Evolutionary conservation across 2,888 invertebrate species (phyloP), one percentile per base, ranked within the genome.

Genomic region (Drosophila histrio): DNA sequence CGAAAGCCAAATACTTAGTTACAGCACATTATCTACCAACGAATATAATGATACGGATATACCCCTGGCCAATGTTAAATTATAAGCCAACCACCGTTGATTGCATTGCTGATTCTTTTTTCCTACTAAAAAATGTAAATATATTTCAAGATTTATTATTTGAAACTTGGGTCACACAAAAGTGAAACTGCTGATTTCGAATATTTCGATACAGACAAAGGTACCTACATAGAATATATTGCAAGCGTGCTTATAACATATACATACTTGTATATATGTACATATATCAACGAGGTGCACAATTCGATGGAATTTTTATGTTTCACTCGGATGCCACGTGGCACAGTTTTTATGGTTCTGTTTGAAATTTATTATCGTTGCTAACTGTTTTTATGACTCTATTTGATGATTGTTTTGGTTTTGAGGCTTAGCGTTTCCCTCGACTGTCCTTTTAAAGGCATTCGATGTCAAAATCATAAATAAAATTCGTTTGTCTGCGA

Each of bases 381-480:
- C 87, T 87, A 84, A 85, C 83, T 87, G 83, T 85, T 84, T 84
- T 84, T 84, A 84, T 87, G 87, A 77, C 79, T 84, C 72, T 77
- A 85, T 87, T 85, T 81, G 83, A 84, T 87, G 77, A 87, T 87
- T 84, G 72, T 87, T 87, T 87, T 71, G 77, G 85, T 84, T 87
- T 79, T 66, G 58, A 54, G 49, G 54, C 71, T 68, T 65, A 66
- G 56, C 60, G 39, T 50, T 46, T 46, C 44, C 47, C 53, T 47
- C 22, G 21, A 30, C 21, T 43, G 58, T 57, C 39, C 30, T 43
- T 60, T 54, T 57, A 52, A 61, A 59, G 50, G 46, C 52, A 17
- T 44, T 38, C 44, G 54, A 63, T 56, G 76, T 59, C 50, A 57
- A 72, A 69, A 77, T 69, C 83, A 86, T 82, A 86, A 83, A 86